These are phyloP conservation scores for Colletes collaris DNA, from an alignment of 2,888 invertebrate genomes.

Conservation along the genomic window DNA sequence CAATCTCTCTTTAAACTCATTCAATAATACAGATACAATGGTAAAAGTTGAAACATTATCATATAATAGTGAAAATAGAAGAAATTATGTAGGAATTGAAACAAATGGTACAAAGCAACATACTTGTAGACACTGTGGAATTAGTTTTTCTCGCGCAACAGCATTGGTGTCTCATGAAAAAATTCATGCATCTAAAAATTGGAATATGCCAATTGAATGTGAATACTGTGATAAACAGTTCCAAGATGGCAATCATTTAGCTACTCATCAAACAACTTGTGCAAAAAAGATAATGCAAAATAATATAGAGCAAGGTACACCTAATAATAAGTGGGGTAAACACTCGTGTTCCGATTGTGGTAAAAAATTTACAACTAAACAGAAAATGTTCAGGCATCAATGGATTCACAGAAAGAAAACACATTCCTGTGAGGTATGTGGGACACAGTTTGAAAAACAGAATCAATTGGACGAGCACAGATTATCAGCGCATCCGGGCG, in stretches of 20 bases:
- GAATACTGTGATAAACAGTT: conserved; percentile 84
- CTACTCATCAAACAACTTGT: conserved; percentile 81
- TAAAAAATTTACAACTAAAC: conserved; percentile 83
- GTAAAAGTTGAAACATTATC: conserved; percentile 73
- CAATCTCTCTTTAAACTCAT: conserved; percentile 71
- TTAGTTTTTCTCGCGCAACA: conserved; percentile 82
- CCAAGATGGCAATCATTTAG: conserved; percentile 81
- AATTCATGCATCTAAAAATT: conserved; percentile 68
- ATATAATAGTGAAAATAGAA: conserved; percentile 56
- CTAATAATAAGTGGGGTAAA: conserved; percentile 79
- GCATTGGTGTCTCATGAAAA: conserved; percentile 82
- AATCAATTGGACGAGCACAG: conserved; percentile 82
- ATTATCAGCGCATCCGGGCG: conserved; percentile 81
- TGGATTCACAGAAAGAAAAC: conserved; percentile 84
- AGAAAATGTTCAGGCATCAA: conserved; percentile 83
- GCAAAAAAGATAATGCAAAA: conserved; percentile 76
- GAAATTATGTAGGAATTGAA: conserved; percentile 68
- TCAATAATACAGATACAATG: conserved; percentile 68
- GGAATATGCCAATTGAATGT: conserved; percentile 81
- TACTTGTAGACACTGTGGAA: conserved; percentile 82
- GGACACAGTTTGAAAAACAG: conserved; percentile 81
- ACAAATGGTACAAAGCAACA: conserved; percentile 77
- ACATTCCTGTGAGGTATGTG: conserved; percentile 82
- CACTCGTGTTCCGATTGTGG: conserved; percentile 82
- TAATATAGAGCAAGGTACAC: conserved; percentile 70